These are phyloP conservation scores for Colistium nudipinnis DNA, from an alignment of 2,113 vertebrate genomes.

Conservation along the genomic window DNA sequence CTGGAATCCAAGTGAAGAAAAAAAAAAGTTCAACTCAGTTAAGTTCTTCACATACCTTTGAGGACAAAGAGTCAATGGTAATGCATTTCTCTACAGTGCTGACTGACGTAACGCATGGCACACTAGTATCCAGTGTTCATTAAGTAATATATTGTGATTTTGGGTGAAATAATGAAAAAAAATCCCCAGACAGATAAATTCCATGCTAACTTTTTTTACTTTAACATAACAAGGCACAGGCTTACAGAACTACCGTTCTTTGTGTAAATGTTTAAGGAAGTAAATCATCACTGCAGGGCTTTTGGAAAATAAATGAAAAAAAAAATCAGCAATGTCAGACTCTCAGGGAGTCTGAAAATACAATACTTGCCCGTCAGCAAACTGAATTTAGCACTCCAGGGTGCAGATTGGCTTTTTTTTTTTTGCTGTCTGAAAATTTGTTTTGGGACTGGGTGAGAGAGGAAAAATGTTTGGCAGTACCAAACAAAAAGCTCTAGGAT, in stretches of 20 bases:
- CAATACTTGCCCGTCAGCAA: slow-evolving; percentile 33
- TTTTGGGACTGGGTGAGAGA: background rate
- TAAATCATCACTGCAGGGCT: slow-evolving; percentile 15
- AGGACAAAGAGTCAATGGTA: slow-evolving; percentile 9
- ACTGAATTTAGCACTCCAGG: slow-evolving; percentile 22
- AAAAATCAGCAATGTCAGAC: slow-evolving; percentile 19
- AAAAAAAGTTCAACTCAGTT: slow-evolving; percentile 50
- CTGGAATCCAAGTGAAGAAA: slow-evolving; percentile 16
- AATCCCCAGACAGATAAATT: background rate
- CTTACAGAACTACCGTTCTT: slow-evolving; percentile 7
- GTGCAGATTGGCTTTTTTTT: slow-evolving; percentile 31
- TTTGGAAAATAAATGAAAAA: slow-evolving; percentile 35
- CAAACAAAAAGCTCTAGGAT: slow-evolving; percentile 12
- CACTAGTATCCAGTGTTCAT: slow-evolving; percentile 2
- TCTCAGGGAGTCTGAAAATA: slow-evolving; percentile 29
- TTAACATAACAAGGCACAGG: slow-evolving; percentile 2
- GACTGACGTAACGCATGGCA: background rate
- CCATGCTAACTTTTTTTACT: background rate
- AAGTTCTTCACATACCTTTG: slow-evolving; percentile 18
- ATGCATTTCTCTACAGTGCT: background rate
- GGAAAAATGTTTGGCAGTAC: slow-evolving; percentile 5
- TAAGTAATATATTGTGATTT: background rate
- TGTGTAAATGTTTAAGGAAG: slow-evolving; percentile 2
- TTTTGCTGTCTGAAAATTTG: slow-evolving; percentile 13
- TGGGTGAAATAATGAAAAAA: background rate